Evolutionary conservation across 1,140 invertebrate species (phyloP), one percentile per base, ranked within the genome.

Genomic region (Trigoniulus corallinus): DNA sequence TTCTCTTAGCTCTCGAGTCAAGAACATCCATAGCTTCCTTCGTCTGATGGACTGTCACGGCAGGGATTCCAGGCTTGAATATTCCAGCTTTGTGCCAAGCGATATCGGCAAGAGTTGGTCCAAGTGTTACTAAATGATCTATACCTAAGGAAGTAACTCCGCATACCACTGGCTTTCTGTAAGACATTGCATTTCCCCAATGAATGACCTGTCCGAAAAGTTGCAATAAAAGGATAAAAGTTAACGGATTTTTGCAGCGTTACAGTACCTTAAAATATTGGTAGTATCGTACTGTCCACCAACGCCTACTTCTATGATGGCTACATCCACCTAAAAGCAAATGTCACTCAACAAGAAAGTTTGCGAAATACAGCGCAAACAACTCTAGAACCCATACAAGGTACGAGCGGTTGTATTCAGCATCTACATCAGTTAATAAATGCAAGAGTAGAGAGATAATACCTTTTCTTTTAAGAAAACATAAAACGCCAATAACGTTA

Each of bases 31-130:
- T 71, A 1, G 84, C 88, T 42, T 72, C 65, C 0, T 61, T 51
- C 0, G 73, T 66, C 60, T 93, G 84, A 0, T 68, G 61, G 1
- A 82, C 77, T 0, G 85, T 88, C 56, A 82, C 86, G 0, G 83
- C 82, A 50, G 76, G 69, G 22, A 77, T 74, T 15, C 72, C 68
- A 2, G 64, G 60, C 69, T 98, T 98, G 67, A 98, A 88, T 53
- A 98, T 94, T 3, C 95, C 95, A 1, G 86, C 82, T 71, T 99
- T 99, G 50, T 97, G 87, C 69, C 77, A 82, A 0, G 95, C 89
- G 54, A 99, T 98, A 63, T 85, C 70, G 53, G 81, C 73, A 3
- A 98, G 60, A 0, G 85, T 91, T 22, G 78, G 66, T 1, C 95
- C 95, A 10, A 98, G 65, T 3, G 97, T 65, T 1, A 69, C 67